phyloP scores from a whole-genome alignment of 2,113 vertebrate species.

The Melozone crissalis region DNA sequence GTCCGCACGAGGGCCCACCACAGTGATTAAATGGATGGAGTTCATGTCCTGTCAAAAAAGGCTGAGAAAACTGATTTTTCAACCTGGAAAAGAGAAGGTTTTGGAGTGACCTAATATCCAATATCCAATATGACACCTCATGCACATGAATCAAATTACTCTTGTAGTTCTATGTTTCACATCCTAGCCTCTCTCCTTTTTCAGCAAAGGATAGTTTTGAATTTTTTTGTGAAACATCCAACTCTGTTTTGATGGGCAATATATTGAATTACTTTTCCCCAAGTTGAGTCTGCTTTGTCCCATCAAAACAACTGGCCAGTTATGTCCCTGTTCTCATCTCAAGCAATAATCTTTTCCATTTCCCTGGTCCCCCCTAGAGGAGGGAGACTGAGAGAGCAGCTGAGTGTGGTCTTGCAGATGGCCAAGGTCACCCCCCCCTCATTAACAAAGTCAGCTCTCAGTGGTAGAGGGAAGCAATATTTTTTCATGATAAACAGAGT shows the following conservation, averaged over 20 bases:
- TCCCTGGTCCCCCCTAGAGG: background rate
- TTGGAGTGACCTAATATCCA: background rate
- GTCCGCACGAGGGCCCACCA: too few relatives aligned
- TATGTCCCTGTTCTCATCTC: background rate
- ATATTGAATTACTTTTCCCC: background rate
- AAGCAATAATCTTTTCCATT: background rate
- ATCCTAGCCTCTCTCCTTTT: background rate
- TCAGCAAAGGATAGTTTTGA: background rate
- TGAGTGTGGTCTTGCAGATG: background rate
- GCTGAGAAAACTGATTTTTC: background rate
- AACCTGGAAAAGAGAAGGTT: background rate
- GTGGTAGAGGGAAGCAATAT: background rate
- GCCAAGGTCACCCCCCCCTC: too few relatives aligned
- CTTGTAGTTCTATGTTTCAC: background rate
- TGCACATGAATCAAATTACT: background rate
- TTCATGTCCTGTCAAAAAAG: background rate
- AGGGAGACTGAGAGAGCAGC: accelerated
- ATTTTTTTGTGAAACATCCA: background rate
- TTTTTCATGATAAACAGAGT: background rate
- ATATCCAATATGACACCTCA: background rate
- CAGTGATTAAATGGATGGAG: background rate
- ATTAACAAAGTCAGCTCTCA: background rate
- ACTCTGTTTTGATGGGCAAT: background rate
- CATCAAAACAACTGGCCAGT: background rate
- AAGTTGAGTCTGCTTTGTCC: background rate